phyloP scores from a whole-genome alignment of 2,113 vertebrate species.

The Atractosteus spatula region DNA sequence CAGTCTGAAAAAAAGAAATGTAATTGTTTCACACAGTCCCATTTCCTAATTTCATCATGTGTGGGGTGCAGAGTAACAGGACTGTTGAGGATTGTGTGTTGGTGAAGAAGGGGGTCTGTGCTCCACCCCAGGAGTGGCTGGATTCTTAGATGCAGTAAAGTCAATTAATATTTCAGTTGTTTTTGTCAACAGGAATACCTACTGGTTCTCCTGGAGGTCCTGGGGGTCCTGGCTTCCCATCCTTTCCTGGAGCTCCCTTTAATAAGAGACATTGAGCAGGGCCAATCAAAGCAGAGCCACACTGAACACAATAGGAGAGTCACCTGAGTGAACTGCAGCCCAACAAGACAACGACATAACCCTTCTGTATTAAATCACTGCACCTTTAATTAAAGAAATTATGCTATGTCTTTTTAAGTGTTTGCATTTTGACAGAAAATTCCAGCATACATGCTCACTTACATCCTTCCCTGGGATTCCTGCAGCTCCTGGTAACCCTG shows the following conservation, averaged over 20 bases:
- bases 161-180: too few relatives aligned
- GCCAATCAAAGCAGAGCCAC: conserved; percentile 29
- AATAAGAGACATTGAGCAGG: conserved; percentile 49
- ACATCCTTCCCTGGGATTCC: conserved; percentile 79
- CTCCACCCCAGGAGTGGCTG: too few relatives aligned
- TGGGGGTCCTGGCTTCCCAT: conserved; percentile 83
- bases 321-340: not conserved
- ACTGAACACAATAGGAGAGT: conserved; percentile 7
- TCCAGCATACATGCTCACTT: conserved; percentile 39
- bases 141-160: too few relatives aligned
- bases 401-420: not conserved
- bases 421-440: not conserved
- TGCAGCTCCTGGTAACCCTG: conserved; percentile 76
- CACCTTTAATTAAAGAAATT: too few relatives aligned
- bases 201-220: conserved; percentile 94
- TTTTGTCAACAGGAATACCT: conserved; percentile 47
- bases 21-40: too few relatives aligned
- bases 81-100: too few relatives aligned
- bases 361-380: too few relatives aligned
- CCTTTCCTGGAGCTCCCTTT: conserved; percentile 84
- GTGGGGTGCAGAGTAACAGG: too few relatives aligned
- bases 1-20: conserved; percentile 68
- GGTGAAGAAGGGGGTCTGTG: too few relatives aligned
- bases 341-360: too few relatives aligned
- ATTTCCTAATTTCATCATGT: too few relatives aligned